Conservation (phyloP, 2,888 invertebrate species). For the Trypoxylon attenuatum region DNA sequence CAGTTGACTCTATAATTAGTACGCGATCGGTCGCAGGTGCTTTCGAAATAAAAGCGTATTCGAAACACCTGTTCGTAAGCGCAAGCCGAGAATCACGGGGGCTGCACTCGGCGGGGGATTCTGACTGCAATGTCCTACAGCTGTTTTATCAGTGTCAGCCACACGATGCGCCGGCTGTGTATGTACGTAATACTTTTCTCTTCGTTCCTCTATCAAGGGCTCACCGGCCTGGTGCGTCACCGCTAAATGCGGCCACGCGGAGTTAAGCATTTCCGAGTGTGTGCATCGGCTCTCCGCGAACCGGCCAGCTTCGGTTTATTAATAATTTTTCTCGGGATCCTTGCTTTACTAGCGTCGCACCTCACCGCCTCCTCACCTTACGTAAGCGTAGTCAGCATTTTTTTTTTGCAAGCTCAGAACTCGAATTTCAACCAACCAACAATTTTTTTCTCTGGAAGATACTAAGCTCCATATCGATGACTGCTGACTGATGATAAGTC, state of each 20-base stretch:
- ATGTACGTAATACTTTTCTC: too few species aligned
- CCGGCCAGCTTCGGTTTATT: not conserved
- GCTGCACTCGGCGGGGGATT: constrained; percentile 11
- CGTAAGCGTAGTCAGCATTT: not conserved
- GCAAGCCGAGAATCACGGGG: not conserved
- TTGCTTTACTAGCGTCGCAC: too few species aligned
- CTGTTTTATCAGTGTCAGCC: constrained; percentile 21
- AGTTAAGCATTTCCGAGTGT: too few species aligned
- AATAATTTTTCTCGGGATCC: not conserved
- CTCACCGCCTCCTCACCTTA: not conserved
- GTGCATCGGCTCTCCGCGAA: not conserved
- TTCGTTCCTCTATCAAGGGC: not conserved
- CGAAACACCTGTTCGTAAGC: constrained; percentile 47
- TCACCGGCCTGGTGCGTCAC: not conserved
- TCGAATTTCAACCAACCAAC: too few species aligned
- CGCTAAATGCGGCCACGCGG: not conserved
- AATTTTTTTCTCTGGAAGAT: too few species aligned
- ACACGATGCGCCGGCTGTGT: too few species aligned
- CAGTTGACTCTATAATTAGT: constrained; percentile 38
- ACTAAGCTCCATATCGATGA: not conserved
- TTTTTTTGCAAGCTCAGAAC: not conserved
- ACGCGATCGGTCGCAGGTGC: constrained; percentile 40
- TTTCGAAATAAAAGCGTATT: constrained; percentile 33
- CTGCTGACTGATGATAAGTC: constrained; percentile 32
- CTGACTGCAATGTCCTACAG: constrained; percentile 17